Evolutionary conservation across 1,140 invertebrate genomes (phyloP).

Genomic region (Platyura marginata): DNA sequence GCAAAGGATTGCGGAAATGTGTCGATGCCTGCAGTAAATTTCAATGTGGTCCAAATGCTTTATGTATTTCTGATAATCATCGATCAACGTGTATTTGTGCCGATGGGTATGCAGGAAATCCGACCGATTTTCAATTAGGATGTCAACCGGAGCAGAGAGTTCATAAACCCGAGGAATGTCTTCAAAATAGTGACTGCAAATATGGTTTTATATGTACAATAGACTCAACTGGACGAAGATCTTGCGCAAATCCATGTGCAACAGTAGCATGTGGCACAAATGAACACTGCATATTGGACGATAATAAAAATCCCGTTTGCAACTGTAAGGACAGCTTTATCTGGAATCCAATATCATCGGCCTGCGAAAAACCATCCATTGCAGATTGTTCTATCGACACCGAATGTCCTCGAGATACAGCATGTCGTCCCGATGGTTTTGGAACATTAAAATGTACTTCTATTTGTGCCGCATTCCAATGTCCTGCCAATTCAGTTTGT

Average conservation of each 20-base stretch:
- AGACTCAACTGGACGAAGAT: slow-evolving; percentile 34
- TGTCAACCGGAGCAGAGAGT: slow-evolving; percentile 46
- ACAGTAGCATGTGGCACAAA: slow-evolving; percentile 61
- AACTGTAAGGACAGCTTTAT: slow-evolving; percentile 54
- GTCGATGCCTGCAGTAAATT: slow-evolving; percentile 70
- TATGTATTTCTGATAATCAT: slow-evolving; percentile 67
- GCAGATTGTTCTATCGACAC: slow-evolving; percentile 54
- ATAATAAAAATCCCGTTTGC: slow-evolving; percentile 46
- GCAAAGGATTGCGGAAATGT: slow-evolving; percentile 56
- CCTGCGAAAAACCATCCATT: slow-evolving; percentile 67
- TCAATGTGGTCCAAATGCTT: slow-evolving; percentile 76
- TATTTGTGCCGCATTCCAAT: slow-evolving; percentile 61
- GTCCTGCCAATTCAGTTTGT: slow-evolving; percentile 65
- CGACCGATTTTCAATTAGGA: slow-evolving; percentile 51
- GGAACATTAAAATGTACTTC: slow-evolving; percentile 65
- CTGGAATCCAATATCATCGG: slow-evolving; percentile 62
- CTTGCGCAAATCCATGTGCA: slow-evolving; percentile 58
- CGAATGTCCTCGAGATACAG: slow-evolving; percentile 47
- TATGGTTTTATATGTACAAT: slow-evolving; percentile 37
- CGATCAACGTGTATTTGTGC: slow-evolving; percentile 68
- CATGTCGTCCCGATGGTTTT: slow-evolving; percentile 62
- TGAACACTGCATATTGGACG: slow-evolving; percentile 53
- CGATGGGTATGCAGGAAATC: slow-evolving; percentile 60
- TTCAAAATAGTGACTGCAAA: slow-evolving; percentile 47
- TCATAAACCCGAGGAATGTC: slow-evolving; percentile 36